Percentiles rank a stretch among this genome's conserved stretches.
These are phyloP conservation scores for Zygogramma bicolorata DNA, from an alignment of 2,888 invertebrate genomes.

Conservation along the genomic window DNA sequence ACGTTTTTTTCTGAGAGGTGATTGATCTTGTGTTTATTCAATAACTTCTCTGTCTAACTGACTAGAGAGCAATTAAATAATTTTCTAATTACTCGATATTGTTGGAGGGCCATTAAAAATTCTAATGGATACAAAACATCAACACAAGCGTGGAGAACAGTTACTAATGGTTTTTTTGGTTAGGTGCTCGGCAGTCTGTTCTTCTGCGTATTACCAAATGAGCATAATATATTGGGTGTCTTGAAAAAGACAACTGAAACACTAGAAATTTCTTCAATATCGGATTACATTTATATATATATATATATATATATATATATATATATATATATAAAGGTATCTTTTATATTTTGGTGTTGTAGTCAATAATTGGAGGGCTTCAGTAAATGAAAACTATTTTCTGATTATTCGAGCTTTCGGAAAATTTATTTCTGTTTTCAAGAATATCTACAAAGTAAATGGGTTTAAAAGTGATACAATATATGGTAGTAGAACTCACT, in stretches of 20 bases:
- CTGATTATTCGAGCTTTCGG: too few species aligned
- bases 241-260: neutral
- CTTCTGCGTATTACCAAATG: neutral
- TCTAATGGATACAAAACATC: neutral
- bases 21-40: constrained; percentile 26
- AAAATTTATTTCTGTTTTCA: too few species aligned
- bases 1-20: constrained; percentile 29
- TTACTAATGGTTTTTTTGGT: neutral
- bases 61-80: neutral
- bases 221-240: neutral
- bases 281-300: too few species aligned
- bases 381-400: too few species aligned
- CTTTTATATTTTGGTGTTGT: too few species aligned
- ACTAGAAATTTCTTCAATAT: neutral
- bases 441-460: too few species aligned
- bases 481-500: too few species aligned
- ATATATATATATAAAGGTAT: too few species aligned
- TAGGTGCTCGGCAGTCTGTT: neutral
- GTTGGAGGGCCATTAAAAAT: neutral
- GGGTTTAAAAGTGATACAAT: too few species aligned
- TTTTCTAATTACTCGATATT: neutral
- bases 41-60: neutral
- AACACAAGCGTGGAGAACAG: neutral
- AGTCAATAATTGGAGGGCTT: too few species aligned
- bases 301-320: too few species aligned